Evolutionary conservation across 2,888 invertebrate genomes (phyloP), one percentile per base, ranked within the genome.

Genomic region (Hypena proboscidalis): DNA sequence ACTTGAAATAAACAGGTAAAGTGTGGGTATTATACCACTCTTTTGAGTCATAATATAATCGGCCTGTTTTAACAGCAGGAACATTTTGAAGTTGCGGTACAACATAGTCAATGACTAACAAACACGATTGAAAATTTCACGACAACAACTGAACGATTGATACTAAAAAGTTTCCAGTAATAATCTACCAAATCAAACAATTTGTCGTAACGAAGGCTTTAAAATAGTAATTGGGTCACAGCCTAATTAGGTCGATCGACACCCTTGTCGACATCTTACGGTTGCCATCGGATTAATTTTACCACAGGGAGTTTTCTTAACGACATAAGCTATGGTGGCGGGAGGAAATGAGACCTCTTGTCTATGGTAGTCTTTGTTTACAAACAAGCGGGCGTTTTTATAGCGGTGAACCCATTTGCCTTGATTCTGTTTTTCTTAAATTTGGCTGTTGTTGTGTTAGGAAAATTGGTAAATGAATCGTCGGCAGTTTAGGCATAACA

Each of bases 211-310:
- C 60, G 46, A 47, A 50, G 53, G 58, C 74, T 80, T 80, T 79
- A 80, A 83, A 84, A 77, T 70, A 51, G 79, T 77, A 89, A 86
- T 86, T 89, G 84, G 89, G 89, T 88, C 89, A 81, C 80, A 78
- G 33, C 32, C 59, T 45, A 58, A 58, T 60, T 67, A 39, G 44
- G 44, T 45, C 38, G 44, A 45, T 45, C 71, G 77, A 68, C 75
- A 81, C 75, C 78, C 79, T 73, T 74, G 74, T 72, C 77, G 68
- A 61, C 67, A 71, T 83, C 84, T 82, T 77, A 81, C 72, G 79
- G 77, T 72, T 67, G 62, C 74, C 74, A 72, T 80, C 71, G 71
- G 70, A 74, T 75, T 80, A 81, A 87, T 83, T 73, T 75, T 67
- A 70, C 84, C 79, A 69, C 63, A 43, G 80, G 82, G 84, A 81